phyloP scores from a whole-genome alignment of 2,797 vertebrate species.

The Rhabdophis nuchalis region DNA sequence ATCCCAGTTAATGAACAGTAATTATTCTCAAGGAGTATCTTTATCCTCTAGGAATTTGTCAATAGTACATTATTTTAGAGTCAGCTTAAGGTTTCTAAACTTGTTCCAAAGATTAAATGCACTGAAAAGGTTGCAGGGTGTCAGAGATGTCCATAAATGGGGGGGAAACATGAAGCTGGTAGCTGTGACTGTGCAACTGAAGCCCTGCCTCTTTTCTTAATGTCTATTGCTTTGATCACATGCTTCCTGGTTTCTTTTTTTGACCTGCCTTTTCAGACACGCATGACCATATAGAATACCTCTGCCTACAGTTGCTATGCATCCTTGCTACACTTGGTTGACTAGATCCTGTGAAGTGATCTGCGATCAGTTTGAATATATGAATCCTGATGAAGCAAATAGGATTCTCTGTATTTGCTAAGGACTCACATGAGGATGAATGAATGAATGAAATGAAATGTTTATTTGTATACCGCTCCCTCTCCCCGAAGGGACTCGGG shows the following conservation, averaged over 20 bases:
- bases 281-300: neutral
- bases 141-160: neutral
- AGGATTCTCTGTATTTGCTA: neutral
- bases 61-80: neutral
- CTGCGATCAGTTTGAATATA: neutral
- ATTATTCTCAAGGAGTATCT: neutral
- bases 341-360: neutral
- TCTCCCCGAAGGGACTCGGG: too few relatives aligned
- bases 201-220: neutral
- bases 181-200: neutral
- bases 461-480: too few relatives aligned
- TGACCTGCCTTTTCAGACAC: neutral
- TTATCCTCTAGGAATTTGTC: neutral
- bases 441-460: too few relatives aligned
- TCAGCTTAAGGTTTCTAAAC: neutral
- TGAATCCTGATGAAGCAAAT: neutral
- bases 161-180: neutral
- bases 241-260: neutral
- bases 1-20: neutral
- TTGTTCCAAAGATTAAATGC: neutral
- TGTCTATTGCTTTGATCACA: neutral
- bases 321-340: neutral
- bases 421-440: neutral
- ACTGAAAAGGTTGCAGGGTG: neutral
- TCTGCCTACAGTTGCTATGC: neutral